phyloP scores from a whole-genome alignment of 92 coral and sea anemone genomes.

The Parazoanthus swiftii region DNA sequence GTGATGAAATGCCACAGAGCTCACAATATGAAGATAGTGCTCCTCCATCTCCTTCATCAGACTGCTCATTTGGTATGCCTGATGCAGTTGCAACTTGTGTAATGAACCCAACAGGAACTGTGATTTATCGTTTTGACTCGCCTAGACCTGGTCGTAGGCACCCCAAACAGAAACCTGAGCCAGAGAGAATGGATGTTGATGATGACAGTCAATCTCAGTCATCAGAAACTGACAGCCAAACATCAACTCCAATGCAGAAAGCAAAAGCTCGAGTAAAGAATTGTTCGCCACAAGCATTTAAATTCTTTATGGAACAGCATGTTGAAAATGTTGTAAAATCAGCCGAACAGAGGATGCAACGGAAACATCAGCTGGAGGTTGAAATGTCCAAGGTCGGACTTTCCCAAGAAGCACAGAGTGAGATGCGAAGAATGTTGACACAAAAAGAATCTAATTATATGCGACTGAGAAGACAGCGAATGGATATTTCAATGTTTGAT shows the following conservation, averaged over 20 bases:
- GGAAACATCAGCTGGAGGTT: constrained; percentile 82
- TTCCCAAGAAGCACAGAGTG: constrained; percentile 86
- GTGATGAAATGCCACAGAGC: constrained; percentile 88
- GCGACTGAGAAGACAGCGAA: constrained; percentile 84
- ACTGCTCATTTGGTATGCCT: constrained; percentile 60
- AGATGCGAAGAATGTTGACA: constrained; percentile 83
- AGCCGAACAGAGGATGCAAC: constrained; percentile 69
- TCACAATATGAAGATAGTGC: constrained; percentile 70
- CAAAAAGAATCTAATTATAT: constrained; percentile 92
- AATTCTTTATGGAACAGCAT: constrained; percentile 96
- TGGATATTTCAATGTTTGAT: constrained; percentile 93
- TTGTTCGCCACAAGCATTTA: constrained; percentile 83
- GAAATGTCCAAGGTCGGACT: constrained; percentile 93
- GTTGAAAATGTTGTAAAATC: constrained; percentile 86
- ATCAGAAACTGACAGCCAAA: constrained; percentile 59
- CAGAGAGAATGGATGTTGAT: constrained; percentile 64
- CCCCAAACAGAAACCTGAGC: constrained; percentile 36
- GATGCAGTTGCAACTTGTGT: constrained; percentile 67
- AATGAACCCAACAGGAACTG: constrained; percentile 75
- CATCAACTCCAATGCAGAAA: constrained; percentile 49
- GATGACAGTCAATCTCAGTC: constrained; percentile 57
- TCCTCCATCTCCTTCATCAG: constrained; percentile 84
- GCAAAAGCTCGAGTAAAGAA: constrained; percentile 66
- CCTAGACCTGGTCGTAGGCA: constrained; percentile 46
- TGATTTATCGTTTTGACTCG: constrained; percentile 64